Conservation (phyloP, 2,113 vertebrate genomes). For the Antechinus stuartii region DNA sequence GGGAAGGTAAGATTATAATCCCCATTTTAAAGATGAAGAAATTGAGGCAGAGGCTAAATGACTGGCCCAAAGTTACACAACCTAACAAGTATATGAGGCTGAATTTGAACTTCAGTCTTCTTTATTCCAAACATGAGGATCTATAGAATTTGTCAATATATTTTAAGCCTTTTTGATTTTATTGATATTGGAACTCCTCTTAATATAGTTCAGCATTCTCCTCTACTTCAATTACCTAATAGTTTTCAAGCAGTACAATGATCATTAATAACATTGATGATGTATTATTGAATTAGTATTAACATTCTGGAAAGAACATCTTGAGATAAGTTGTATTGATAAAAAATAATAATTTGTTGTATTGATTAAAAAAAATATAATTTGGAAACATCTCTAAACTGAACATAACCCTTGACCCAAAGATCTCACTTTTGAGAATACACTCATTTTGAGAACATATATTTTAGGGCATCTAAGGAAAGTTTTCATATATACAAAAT, state of each 20-base stretch:
- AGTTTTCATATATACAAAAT: not conserved
- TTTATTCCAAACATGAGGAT: not conserved
- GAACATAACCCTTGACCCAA: not conserved
- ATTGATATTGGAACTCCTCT: not conserved
- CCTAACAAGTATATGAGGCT: not conserved
- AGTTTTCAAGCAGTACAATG: not conserved
- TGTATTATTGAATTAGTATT: not conserved
- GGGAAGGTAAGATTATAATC: conserved; percentile 12
- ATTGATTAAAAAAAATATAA: not conserved
- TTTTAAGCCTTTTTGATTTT: not conserved
- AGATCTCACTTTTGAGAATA: not conserved
- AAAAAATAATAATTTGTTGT: not conserved
- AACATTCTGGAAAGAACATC: not conserved
- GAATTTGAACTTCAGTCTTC: not conserved
- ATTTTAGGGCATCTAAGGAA: not conserved
- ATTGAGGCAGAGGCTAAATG: not conserved
- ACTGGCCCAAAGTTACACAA: not conserved
- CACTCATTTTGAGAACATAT: not conserved
- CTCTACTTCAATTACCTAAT: not conserved
- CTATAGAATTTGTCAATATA: not conserved
- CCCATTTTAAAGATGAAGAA: conserved; percentile 32
- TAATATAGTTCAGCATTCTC: not conserved
- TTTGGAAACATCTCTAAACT: not conserved
- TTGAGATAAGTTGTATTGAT: not conserved
- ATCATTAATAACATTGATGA: not conserved